These are phyloP conservation scores for Dysmachus trigonus DNA, from an alignment of 2,888 invertebrate species.

Conservation along the genomic window DNA sequence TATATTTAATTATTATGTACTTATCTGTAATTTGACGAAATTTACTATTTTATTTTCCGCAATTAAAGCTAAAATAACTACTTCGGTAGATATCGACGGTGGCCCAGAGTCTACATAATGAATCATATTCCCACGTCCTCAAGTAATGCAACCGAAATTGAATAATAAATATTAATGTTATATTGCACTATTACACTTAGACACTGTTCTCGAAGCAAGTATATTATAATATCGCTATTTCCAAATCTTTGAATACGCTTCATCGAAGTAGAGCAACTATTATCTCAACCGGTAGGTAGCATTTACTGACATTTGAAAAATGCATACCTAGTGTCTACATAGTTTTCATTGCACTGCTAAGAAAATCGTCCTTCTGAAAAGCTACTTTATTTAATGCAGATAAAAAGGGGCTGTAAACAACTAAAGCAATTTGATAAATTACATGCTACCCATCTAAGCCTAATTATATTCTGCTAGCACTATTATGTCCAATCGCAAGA, in stretches of 20 bases:
- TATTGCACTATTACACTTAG: background rate
- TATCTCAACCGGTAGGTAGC: too few relatives aligned
- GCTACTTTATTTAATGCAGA: too few relatives aligned
- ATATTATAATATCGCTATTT: too few relatives aligned
- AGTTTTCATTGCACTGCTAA: too few relatives aligned
- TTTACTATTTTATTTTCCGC: background rate
- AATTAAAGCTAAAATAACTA: background rate
- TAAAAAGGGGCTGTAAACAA: too few relatives aligned
- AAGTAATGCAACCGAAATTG: background rate
- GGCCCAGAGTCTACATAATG: background rate
- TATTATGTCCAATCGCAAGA: background rate
- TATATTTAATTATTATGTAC: background rate
- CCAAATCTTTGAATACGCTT: background rate
- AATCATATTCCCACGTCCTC: background rate
- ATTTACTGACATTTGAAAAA: too few relatives aligned
- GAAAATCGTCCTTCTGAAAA: background rate
- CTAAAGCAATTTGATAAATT: background rate
- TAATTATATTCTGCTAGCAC: background rate
- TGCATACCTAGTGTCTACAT: too few relatives aligned
- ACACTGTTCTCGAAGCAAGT: background rate
- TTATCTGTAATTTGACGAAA: conserved; percentile 7
- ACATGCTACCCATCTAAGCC: background rate
- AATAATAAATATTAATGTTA: background rate
- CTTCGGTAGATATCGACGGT: background rate
- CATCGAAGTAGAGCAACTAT: background rate